Base-by-base conservation (phyloP, 1,140 invertebrate species). In the Daktulosphaira vitifoliae region DNA sequence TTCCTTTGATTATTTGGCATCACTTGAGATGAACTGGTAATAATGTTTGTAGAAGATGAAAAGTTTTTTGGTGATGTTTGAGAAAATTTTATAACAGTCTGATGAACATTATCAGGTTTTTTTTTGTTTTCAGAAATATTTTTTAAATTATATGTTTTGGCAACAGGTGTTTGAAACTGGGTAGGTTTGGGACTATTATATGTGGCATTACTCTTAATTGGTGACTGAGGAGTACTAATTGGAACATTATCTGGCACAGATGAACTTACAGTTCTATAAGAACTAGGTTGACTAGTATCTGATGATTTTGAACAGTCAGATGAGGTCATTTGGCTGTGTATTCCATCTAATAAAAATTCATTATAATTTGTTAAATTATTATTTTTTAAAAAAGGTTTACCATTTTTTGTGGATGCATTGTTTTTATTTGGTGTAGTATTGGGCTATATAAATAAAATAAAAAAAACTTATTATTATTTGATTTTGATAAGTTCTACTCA, bases 271-370 rank as follows among this genome's bases (percentile, higher is more conserved):
- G 33, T 11, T 39, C 39, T 56, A 42, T 16, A 44, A 46, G 54
- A 46, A 22, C 25, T 42, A 42, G 18, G 42, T 59, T 59, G 23
- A 59, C n/a, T 59, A 3, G 25, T 8, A 44, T 59, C 54, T 15
- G 9, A 11, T 8, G 23, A 59, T 59, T 46, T 59, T 25, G 54
- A 59, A 46, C 29, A 33, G 11, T 33, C 29, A 33, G 54, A 59
- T 29, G 54, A 59, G 3, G 54, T 23, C 26, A 15, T 20, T 9
- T 59, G 22, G 15, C 44, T 18, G 25, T 26, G n/a, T 18, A 23
- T 23, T 23, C n/a, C 29, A 33, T 33, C 29, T 11, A 33, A 33
- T 11, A 11, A 33, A 11, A 11, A 33, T 6, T 33, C 29, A 11
- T 33, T 33, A 33, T 33, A 5, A 6, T 33, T 33, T 33, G 5